Percentiles rank a stretch among this genome's conserved stretches.
These are phyloP conservation scores for Pleuronectes platessa DNA, from an alignment of 2,113 vertebrate genomes.

Conservation along the genomic window DNA sequence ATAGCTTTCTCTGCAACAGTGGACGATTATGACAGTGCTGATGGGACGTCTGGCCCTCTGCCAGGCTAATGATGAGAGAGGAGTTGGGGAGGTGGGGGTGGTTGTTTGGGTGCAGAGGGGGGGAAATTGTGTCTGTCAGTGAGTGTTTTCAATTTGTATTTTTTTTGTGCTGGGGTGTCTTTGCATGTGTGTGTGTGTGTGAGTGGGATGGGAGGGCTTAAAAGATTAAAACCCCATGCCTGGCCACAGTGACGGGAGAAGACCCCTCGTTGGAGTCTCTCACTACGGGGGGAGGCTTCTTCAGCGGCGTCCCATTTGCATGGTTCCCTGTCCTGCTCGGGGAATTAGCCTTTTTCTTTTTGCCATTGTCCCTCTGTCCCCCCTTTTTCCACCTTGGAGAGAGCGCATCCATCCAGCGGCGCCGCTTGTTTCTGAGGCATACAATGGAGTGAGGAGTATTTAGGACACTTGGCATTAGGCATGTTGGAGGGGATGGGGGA, in stretches of 20 bases:
- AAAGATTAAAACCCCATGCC: conserved; percentile 74
- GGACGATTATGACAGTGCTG: conserved; percentile 34
- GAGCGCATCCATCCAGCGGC: conserved; percentile 52
- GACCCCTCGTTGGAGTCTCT: conserved; percentile 63
- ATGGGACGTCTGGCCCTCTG: conserved; percentile 42
- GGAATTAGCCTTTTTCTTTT: conserved; percentile 75
- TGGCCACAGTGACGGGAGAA: conserved; percentile 41
- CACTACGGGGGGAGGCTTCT: conserved; percentile 69
- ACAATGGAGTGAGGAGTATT: conserved; percentile 77
- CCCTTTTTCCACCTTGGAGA: conserved; percentile 60
- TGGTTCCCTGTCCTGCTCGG: conserved; percentile 67
- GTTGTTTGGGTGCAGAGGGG: conserved; percentile 13
- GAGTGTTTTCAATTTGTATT: conserved; percentile 19
- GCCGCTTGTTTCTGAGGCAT: conserved; percentile 61
- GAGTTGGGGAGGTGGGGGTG: background rate
- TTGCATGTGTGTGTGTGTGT: conserved; percentile 8
- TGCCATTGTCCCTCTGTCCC: conserved; percentile 46
- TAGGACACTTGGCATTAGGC: conserved; percentile 74
- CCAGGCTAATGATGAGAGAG: conserved; percentile 38
- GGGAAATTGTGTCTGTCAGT: conserved; percentile 1
- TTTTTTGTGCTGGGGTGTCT: conserved; percentile 17
- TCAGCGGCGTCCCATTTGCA: conserved; percentile 70
- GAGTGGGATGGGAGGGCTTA: conserved; percentile 57
- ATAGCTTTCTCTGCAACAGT: conserved; percentile 15
- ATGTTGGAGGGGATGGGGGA: conserved; percentile 55